phyloP scores from a whole-genome alignment of 1,140 invertebrate genomes.

The Drosophila repletoides region DNA sequence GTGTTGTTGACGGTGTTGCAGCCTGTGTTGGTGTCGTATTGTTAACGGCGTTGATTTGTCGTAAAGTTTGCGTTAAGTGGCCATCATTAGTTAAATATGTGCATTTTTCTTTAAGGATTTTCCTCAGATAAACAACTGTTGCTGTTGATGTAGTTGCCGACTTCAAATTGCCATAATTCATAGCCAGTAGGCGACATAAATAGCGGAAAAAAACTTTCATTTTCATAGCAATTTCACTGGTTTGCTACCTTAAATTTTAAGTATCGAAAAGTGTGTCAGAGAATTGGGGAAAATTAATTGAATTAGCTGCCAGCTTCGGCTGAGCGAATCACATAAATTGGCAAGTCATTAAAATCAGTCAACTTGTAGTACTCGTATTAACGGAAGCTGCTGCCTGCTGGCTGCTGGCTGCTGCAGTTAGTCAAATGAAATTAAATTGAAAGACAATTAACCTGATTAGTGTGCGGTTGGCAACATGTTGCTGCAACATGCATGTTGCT shows the following conservation, averaged over 20 bases:
- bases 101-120: conserved; percentile 80
- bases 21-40: conserved; percentile 25
- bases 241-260: conserved; percentile 29
- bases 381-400: conserved; percentile 40
- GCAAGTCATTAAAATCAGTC: conserved; percentile 41
- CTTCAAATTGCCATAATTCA: conserved; percentile 74
- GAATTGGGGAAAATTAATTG: conserved; percentile 31
- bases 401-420: conserved; percentile 39
- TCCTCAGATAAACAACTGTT: conserved; percentile 51
- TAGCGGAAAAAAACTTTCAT: conserved; percentile 41
- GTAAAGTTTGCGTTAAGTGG: conserved; percentile 75
- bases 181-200: conserved; percentile 26
- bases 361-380: conserved; percentile 8
- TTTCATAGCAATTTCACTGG: conserved; percentile 45
- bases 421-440: conserved; percentile 77
- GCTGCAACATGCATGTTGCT: conserved; percentile 49
- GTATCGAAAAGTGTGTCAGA: conserved; percentile 32
- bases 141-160: conserved; percentile 16
- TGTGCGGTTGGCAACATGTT: conserved; percentile 51
- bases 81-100: conserved; percentile 81
- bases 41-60: conserved; percentile 68
- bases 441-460: conserved; percentile 79
- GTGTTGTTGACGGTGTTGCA: conserved; percentile 22
- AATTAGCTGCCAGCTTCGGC: conserved; percentile 43
- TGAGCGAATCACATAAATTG: conserved; percentile 35